Evolutionary conservation across 2,888 invertebrate genomes (phyloP), one percentile per base, ranked within the genome.

Genomic region (Serripes groenlandicus): DNA sequence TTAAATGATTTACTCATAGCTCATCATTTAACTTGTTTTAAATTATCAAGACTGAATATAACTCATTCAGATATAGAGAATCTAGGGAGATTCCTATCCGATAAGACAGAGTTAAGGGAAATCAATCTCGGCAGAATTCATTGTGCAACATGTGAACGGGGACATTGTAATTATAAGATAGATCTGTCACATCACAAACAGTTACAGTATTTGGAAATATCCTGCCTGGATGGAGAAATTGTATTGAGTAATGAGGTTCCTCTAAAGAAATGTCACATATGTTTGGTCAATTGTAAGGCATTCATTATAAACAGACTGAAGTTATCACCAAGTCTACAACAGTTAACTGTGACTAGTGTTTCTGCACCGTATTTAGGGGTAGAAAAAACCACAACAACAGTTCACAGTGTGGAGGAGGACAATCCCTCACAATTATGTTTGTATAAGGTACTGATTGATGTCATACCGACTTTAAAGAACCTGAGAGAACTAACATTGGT

Each of bases 401-500:
- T 58, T 7, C 11, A 15, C 26, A 58, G n/a, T 11, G 28, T 58
- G 58, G 3, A 28, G 15, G 58, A 58, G 15, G 28, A 58, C 11
- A 26, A 58, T 58, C 3, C 28, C 28, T 23, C 4, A 26, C 58
- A 58, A 58, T 11, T 58, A n/a, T 28, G 9, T 3, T 26, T 58
- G 23, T 23, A 26, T 28, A 58, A 58, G 26, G 58, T 23, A n/a
- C 58, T 58, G 23, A 11, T 28, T 4, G 28, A 58, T 23, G 26
- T n/a, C 15, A 3, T 58, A 15, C 58, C 9, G 3, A 58, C 58
- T 26, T 26, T 58, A 23, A 26, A n/a, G 28, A 58, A 26, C 28
- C 28, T 58, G 58, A 58, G 28, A 58, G 28, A 28, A 58, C 28
- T 58, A 23, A 58, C 58, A 23, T 58, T 58, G 58, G 28, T 58